A percentile compares a stretch with the other conserved stretches of the same genome.
These are phyloP conservation scores for Chrysopa pallens DNA, from an alignment of 1,140 invertebrate species.

Conservation along the genomic window DNA sequence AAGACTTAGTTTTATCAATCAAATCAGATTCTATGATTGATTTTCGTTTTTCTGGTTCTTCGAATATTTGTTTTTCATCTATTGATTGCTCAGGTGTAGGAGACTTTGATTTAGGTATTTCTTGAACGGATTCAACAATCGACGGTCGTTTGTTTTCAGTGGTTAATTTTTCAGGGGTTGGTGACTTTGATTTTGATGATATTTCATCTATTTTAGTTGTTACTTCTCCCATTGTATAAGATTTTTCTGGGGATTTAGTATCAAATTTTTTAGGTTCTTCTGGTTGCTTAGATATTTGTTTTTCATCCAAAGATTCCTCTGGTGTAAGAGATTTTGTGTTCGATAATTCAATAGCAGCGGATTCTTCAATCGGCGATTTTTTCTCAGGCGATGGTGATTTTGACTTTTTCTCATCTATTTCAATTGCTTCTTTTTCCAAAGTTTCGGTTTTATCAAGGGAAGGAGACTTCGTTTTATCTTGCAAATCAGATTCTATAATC, in stretches of 20 bases:
- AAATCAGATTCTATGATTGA: not conserved
- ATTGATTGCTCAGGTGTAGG: not conserved
- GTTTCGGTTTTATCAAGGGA: slow-evolving; percentile 6
- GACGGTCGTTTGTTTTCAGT: too few relatives aligned
- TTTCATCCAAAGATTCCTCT: not conserved
- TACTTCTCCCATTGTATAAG: not conserved
- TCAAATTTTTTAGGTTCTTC: not conserved
- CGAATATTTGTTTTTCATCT: not conserved
- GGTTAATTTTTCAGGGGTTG: too few relatives aligned
- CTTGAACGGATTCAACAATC: not conserved
- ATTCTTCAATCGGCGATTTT: too few relatives aligned
- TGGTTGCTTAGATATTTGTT: not conserved
- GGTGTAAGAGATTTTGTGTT: too few relatives aligned
- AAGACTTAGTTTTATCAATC: slow-evolving; percentile 7
- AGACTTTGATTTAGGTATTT: too few relatives aligned
- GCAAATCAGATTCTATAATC: not conserved
- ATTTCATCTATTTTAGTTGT: slow-evolving; percentile 4
- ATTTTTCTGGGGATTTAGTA: slow-evolving; percentile 9
- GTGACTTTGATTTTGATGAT: slow-evolving; percentile 4
- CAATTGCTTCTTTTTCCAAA: slow-evolving; percentile 1
- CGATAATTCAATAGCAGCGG: not conserved
- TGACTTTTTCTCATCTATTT: slow-evolving; percentile 2
- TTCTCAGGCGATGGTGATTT: not conserved
- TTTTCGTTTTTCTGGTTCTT: not conserved
- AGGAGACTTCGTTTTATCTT: slow-evolving; percentile 8